These are phyloP conservation scores for Capitella teleta DNA, from an alignment of 1,140 invertebrate species.

Conservation along the genomic window DNA sequence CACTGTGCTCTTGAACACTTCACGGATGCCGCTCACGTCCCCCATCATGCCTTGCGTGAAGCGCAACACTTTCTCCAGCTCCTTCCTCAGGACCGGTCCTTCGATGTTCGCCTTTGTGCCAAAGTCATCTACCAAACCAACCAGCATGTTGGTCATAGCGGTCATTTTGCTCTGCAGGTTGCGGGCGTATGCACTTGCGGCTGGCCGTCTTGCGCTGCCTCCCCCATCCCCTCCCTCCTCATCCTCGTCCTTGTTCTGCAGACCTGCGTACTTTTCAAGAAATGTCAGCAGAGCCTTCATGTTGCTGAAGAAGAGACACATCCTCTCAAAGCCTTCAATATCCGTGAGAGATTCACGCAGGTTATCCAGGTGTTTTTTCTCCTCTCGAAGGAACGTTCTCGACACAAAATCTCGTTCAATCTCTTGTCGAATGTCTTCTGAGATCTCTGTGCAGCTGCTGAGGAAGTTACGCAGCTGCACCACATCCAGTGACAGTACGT, in stretches of 20 bases:
- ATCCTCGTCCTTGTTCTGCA: not conserved
- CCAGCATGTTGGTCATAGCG: not conserved
- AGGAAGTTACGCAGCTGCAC: conserved; percentile 4
- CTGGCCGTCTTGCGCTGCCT: not conserved
- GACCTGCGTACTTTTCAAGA: not conserved
- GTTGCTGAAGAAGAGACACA: conserved; percentile 2
- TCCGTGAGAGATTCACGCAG: not conserved
- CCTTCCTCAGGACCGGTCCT: not conserved
- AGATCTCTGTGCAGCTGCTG: not conserved
- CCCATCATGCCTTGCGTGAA: not conserved
- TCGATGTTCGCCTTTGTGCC: not conserved
- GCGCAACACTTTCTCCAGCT: not conserved
- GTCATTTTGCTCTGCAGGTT: conserved; percentile 2
- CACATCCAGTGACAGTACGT: not conserved
- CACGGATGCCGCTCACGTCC: not conserved
- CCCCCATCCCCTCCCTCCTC: not conserved
- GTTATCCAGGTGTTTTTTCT: not conserved
- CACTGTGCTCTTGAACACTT: not conserved
- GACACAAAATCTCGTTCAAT: not conserved
- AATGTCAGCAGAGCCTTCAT: conserved; percentile 3
- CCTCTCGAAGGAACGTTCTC: not conserved
- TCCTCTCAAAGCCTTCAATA: conserved; percentile 1
- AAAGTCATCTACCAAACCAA: not conserved
- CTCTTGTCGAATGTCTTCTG: not conserved
- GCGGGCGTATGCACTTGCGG: not conserved